phyloP scores from a whole-genome alignment of 2,113 vertebrate genomes.

The Centropus unirufus region DNA sequence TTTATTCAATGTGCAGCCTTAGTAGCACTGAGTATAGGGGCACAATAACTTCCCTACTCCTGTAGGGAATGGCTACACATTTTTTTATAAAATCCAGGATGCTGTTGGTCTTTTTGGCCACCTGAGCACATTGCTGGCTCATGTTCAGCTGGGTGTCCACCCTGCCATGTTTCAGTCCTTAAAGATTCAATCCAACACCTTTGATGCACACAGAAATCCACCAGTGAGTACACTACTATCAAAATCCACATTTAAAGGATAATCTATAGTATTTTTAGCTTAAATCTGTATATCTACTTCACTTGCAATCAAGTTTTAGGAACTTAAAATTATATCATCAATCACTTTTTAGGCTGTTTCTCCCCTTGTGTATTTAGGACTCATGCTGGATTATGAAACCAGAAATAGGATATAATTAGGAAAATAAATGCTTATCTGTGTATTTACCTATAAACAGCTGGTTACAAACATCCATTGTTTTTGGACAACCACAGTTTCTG shows the following conservation, averaged over 20 bases:
- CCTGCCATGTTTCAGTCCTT: neutral
- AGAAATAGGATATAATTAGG: neutral
- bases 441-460: neutral
- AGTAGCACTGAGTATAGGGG: too few relatives aligned
- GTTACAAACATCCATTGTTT: neutral
- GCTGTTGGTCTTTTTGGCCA: too few relatives aligned
- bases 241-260: neutral
- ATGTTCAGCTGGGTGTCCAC: too few relatives aligned
- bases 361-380: neutral
- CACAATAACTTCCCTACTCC: too few relatives aligned
- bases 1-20: too few relatives aligned
- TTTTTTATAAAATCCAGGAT: too few relatives aligned
- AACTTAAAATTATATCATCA: accelerated
- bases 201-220: neutral
- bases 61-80: too few relatives aligned
- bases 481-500: neutral
- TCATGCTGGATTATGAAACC: neutral
- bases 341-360: neutral
- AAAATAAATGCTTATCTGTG: neutral
- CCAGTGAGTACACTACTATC: neutral
- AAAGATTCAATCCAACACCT: neutral
- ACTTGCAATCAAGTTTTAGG: neutral
- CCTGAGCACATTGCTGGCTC: too few relatives aligned
- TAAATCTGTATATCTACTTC: neutral
- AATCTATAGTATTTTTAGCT: neutral